Conservation (phyloP, 64 coral and sea anemone genomes). For the Montipora capricornis region DNA sequence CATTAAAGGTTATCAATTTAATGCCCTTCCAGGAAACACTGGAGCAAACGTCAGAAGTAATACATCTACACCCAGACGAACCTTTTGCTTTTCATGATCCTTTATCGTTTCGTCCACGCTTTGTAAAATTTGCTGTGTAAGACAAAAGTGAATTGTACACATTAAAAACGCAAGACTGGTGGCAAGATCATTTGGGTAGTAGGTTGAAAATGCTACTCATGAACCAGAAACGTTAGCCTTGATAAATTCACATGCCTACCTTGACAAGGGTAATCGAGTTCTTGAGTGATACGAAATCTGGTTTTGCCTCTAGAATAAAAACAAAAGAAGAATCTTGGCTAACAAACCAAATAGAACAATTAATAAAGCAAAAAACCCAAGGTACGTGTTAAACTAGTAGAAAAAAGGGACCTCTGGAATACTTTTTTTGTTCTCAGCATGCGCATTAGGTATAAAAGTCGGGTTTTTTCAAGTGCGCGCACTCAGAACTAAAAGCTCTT, state of each 20-base stretch:
- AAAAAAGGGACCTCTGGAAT: no score
- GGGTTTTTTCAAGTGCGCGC: no score
- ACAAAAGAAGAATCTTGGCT: no score
- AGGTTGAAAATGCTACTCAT: neutral
- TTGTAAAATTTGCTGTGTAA: slow-evolving; percentile 66
- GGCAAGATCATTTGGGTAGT: no score
- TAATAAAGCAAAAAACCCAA: no score
- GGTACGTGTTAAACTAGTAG: no score
- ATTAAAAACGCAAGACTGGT: no score
- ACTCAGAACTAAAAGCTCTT: no score
- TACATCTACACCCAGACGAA: slow-evolving; percentile 1
- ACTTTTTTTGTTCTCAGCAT: no score
- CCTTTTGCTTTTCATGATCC: slow-evolving; percentile 95
- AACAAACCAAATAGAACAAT: no score
- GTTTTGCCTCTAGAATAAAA: slow-evolving; percentile 82
- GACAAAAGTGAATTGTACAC: neutral
- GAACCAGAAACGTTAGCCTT: neutral
- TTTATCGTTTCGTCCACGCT: slow-evolving; percentile 91
- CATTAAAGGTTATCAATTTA: neutral
- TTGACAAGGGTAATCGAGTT: slow-evolving; percentile 78
- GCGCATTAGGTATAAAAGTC: no score
- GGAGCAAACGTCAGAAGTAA: neutral
- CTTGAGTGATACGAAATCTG: slow-evolving; percentile 70
- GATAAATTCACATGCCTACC: slow-evolving; percentile 14
- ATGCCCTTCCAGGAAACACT: neutral